Evolutionary conservation across 2,888 invertebrate genomes (phyloP).

Genomic region (Tethea ocularis): DNA sequence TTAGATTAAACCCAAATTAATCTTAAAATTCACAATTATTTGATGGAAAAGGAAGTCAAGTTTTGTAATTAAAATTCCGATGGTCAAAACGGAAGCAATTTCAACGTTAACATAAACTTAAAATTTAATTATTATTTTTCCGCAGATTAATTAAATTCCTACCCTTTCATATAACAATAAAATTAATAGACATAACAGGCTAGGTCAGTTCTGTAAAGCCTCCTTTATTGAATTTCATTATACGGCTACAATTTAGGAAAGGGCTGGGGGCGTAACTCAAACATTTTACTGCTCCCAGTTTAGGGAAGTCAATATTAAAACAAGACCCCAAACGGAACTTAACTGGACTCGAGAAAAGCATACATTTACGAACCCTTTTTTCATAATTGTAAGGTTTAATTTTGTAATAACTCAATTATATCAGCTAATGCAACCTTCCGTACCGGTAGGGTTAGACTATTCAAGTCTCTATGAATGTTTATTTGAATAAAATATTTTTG

Average conservation of each 20-base stretch:
- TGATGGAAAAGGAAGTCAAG: neutral
- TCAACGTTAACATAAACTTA: conserved; percentile 11
- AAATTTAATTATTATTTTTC: conserved; percentile 14
- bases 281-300: conserved; percentile 36
- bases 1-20: neutral
- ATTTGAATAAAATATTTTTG: no score
- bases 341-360: conserved; percentile 4
- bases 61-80: conserved; percentile 16
- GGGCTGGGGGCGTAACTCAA: conserved; percentile 31
- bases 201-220: conserved; percentile 21
- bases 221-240: conserved; percentile 38
- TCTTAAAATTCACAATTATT: neutral
- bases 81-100: conserved; percentile 17
- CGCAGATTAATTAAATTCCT: conserved; percentile 10
- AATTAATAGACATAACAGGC: conserved; percentile 12
- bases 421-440: neutral
- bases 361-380: conserved; percentile 6
- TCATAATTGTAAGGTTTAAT: neutral
- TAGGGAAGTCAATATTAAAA: conserved; percentile 36
- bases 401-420: neutral
- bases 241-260: conserved; percentile 35
- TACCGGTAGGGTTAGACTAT: no score
- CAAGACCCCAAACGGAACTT: conserved; percentile 12
- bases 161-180: conserved; percentile 12
- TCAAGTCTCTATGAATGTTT: no score